These are phyloP conservation scores for Philopedon plagiatum DNA, from an alignment of 2,888 invertebrate species.

Conservation along the genomic window DNA sequence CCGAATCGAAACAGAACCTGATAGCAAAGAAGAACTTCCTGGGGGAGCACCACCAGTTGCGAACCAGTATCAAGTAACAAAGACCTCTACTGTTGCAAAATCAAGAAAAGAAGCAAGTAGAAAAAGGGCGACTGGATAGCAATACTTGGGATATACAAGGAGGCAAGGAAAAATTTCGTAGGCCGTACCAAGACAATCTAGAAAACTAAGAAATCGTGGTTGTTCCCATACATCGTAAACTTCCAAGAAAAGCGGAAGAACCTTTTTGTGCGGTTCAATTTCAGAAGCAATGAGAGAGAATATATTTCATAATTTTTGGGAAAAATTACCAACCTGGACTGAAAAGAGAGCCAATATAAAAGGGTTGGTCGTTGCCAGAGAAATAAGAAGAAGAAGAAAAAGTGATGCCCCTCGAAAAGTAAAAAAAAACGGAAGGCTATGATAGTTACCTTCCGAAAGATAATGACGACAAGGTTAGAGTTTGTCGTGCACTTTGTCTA, in stretches of 20 bases:
- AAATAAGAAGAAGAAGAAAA: background rate
- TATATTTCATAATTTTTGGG: no score
- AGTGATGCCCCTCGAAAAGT: background rate
- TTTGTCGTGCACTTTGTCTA: background rate
- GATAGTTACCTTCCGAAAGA: background rate
- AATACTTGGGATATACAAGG: background rate
- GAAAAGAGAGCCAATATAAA: background rate
- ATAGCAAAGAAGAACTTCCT: background rate
- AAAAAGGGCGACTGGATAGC: background rate
- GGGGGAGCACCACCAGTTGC: background rate
- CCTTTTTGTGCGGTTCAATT: background rate
- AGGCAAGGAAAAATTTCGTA: background rate
- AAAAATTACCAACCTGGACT: no score
- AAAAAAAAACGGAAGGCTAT: background rate
- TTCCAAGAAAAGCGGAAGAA: background rate
- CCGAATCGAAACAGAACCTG: background rate
- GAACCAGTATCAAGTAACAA: background rate
- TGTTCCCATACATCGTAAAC: background rate
- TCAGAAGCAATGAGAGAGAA: background rate
- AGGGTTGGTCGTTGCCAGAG: background rate
- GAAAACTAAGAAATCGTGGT: background rate
- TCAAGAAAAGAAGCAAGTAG: background rate
- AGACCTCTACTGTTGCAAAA: background rate
- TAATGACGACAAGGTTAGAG: background rate
- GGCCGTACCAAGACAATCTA: background rate